These are phyloP conservation scores for Rynchops niger DNA, from an alignment of 2,113 vertebrate species.

Conservation along the genomic window DNA sequence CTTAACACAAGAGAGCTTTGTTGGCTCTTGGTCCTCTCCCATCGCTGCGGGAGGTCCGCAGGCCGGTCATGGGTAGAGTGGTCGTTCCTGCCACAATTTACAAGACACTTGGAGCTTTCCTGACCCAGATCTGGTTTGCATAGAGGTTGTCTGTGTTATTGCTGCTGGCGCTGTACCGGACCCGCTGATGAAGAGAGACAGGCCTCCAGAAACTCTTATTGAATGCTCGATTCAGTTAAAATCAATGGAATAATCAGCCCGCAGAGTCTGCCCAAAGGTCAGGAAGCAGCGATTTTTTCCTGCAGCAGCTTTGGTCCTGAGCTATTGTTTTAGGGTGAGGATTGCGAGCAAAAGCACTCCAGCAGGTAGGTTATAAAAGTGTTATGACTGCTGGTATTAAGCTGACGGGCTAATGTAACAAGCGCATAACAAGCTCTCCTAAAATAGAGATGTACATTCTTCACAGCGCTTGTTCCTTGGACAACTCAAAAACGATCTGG, in stretches of 20 bases:
- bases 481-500: not conserved
- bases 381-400: not conserved
- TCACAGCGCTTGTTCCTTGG: rapidly evolving
- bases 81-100: not conserved
- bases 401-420: not conserved
- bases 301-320: not conserved
- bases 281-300: conserved; percentile 9
- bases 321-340: not conserved
- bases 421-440: not conserved
- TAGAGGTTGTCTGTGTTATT: not conserved
- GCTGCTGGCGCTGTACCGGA: not conserved
- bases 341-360: not conserved
- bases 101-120: not conserved
- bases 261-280: conserved; percentile 40
- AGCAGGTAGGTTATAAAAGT: not conserved
- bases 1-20: rapidly evolving
- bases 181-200: not conserved
- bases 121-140: not conserved
- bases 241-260: conserved; percentile 35
- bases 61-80: not conserved
- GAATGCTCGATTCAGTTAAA: not conserved
- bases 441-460: not conserved
- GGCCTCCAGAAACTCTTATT: not conserved
- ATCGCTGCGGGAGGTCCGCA: rapidly evolving
- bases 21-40: not conserved